Base-by-base conservation (phyloP, 2,888 invertebrate genomes). In the Macropis europaea region DNA sequence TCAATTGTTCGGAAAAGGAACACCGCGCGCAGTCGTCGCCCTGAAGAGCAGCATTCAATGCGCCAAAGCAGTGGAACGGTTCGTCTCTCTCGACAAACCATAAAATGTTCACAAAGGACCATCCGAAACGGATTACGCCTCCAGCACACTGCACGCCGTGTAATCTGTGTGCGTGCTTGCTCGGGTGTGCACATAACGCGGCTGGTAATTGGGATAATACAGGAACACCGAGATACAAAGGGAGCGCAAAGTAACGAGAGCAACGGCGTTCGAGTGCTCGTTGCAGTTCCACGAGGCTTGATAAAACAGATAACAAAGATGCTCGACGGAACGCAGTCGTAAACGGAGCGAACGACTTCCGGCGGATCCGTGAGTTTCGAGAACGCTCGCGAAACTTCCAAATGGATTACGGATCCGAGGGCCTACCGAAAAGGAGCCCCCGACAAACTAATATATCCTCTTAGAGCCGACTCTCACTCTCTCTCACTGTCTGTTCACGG, bases 391-490 rank as follows among this genome's bases (percentile, higher is more conserved):
- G 69, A 48, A 78, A 79, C 60, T 79, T 79, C 40, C 52, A 40
- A 50, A 68, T 62, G 72, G 69, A 63, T 79, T 73, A 76, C 59
- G 56, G 69, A 77, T 73, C 53, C 54, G 28, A 47, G 61, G 43
- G 45, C 40, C 28, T 26, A 17, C 28, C 47, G 13, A 42, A 53
- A 57, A 57, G 48, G 34, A 63, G 59, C 50, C 71, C 61, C 63
- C 64, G 48, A 64, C 80, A 48, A 74, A 75, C 64, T 79, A 77
- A 79, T 77, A 72, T 71, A 71, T 79, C 76, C 79, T 75, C 66
- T 71, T 67, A 71, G 63, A 11, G 34, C 52, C 52, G 60, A 63
- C 32, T n/a, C n/a, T n/a, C n/a, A n/a, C n/a, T n/a, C n/a, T n/a
- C n/a, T n/a, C n/a, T n/a, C n/a, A n/a, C n/a, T n/a, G n/a, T 48